A percentile compares a stretch with the other conserved stretches of the same genome.
Conservation (phyloP, 2,888 invertebrate species). For the Sarcophaga variegata region DNA sequence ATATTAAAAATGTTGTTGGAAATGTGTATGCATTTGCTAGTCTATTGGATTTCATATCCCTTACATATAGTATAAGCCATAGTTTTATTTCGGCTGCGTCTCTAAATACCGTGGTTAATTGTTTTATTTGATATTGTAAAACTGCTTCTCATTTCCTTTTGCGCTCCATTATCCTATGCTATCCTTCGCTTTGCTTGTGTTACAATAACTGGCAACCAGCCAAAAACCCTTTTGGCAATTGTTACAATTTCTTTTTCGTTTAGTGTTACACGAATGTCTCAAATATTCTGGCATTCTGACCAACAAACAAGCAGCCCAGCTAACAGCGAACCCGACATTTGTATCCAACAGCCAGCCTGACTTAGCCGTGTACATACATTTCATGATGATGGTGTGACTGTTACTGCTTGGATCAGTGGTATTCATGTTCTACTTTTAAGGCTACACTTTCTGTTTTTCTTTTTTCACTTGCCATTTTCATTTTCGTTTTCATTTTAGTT, state of each 20-base stretch:
- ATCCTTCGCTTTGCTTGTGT: background rate
- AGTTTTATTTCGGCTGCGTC: conserved; percentile 36
- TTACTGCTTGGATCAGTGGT: conserved; percentile 56
- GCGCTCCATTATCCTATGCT: conserved; percentile 22
- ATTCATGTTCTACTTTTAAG: conserved; percentile 59
- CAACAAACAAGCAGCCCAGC: conserved; percentile 30
- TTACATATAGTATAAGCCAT: background rate
- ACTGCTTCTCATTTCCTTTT: conserved; percentile 52
- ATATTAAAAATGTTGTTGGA: background rate
- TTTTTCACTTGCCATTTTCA: background rate
- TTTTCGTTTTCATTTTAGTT: background rate
- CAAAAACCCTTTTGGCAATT: conserved; percentile 63
- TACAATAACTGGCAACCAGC: conserved; percentile 52
- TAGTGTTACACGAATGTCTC: conserved; percentile 45
- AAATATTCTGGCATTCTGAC: conserved; percentile 50
- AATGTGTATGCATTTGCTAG: conserved; percentile 9
- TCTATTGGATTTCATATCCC: conserved; percentile 16
- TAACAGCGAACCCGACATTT: conserved; percentile 18
- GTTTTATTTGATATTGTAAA: conserved; percentile 66
- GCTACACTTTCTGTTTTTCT: conserved; percentile 9
- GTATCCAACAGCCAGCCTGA: conserved; percentile 12
- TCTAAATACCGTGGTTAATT: conserved; percentile 63
- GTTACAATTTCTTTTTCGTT: background rate
- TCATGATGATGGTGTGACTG: conserved; percentile 30
- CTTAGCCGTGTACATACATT: conserved; percentile 9